These are phyloP conservation scores for Tapirus terrestris DNA, from an alignment of 2,113 vertebrate species.

Conservation along the genomic window DNA sequence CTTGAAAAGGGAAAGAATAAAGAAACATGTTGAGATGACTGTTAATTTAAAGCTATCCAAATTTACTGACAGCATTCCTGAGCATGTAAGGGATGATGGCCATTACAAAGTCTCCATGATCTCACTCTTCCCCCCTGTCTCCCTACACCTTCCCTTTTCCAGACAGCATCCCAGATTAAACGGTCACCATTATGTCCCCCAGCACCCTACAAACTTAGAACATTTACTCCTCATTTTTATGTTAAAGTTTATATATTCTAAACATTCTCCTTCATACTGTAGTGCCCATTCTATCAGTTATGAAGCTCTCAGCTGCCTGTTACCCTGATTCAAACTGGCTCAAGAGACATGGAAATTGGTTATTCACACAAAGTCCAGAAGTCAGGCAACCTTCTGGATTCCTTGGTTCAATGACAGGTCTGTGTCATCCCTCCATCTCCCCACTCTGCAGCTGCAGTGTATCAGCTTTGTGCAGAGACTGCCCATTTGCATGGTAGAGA, in stretches of 20 bases:
- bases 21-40: not conserved
- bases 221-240: not conserved
- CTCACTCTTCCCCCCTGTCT: not conserved
- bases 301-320: not conserved
- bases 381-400: not conserved
- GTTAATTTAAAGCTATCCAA: not conserved
- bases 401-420: not conserved
- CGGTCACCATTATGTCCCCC: not conserved
- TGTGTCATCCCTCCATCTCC: not conserved
- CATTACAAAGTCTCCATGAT: not conserved
- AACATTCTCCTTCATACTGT: not conserved
- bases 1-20: not conserved
- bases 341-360: not conserved
- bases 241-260: not conserved
- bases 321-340: not conserved
- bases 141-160: not conserved
- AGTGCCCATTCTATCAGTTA: not conserved
- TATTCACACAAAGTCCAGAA: not conserved
- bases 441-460: not conserved
- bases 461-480: not conserved
- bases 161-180: not conserved
- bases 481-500: not conserved
- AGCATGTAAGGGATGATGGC: not conserved
- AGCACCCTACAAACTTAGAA: not conserved
- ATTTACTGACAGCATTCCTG: not conserved